Conservation (phyloP, 2,888 invertebrate genomes). For the Tetragnatha montana region DNA sequence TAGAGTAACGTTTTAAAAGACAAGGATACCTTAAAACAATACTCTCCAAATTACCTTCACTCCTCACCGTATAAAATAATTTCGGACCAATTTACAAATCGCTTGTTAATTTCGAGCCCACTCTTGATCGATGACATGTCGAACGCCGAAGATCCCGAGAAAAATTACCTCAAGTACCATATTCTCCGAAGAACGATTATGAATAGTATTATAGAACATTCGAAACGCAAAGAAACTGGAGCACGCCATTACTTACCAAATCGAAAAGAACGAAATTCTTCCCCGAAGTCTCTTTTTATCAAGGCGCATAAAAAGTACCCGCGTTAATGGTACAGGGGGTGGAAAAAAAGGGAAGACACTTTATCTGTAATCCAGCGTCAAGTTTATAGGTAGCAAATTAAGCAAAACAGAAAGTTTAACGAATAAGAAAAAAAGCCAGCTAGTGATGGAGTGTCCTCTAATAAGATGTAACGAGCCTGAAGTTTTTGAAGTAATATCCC, state of each 20-base stretch:
- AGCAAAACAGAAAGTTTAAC: constrained; percentile 49
- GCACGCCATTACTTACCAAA: constrained; percentile 38
- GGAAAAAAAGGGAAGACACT: constrained; percentile 20
- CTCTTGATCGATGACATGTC: not conserved
- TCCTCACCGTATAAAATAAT: no score
- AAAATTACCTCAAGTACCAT: constrained; percentile 7
- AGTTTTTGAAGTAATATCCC: constrained; percentile 39
- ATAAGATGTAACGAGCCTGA: constrained; percentile 30
- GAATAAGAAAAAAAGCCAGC: constrained; percentile 26
- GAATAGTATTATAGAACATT: constrained; percentile 33
- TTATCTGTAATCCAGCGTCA: constrained; percentile 27
- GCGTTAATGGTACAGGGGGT: constrained; percentile 23
- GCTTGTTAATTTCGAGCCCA: not conserved
- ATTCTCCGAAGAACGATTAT: constrained; percentile 35
- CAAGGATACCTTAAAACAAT: not conserved
- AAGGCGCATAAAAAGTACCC: constrained; percentile 15
- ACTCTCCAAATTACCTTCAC: not conserved
- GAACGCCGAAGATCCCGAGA: not conserved
- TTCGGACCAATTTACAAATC: not conserved
- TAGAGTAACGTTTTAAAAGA: no score
- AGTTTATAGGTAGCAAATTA: constrained; percentile 43
- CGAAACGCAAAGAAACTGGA: constrained; percentile 10
- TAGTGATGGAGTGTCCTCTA: constrained; percentile 16
- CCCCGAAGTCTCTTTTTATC: constrained; percentile 50
- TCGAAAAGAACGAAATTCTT: constrained; percentile 51